A percentile compares a stretch with the other conserved stretches of the same genome.
phyloP scores from a whole-genome alignment of 1,140 invertebrate genomes.

The Telenomus remus region DNA sequence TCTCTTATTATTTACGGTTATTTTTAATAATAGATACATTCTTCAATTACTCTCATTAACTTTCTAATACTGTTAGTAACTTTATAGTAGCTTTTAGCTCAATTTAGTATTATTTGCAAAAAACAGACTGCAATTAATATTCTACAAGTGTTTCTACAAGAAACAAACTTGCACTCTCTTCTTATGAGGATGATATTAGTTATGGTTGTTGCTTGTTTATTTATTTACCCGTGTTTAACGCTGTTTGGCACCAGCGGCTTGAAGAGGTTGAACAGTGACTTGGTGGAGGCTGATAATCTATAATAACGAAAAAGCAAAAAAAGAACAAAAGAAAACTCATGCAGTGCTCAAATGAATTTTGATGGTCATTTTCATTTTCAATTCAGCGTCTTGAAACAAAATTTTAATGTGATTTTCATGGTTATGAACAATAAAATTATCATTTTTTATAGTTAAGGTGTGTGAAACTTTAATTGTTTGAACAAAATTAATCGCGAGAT shows the following conservation, averaged over 20 bases:
- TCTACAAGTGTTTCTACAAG: no score
- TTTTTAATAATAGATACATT: no score
- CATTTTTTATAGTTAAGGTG: no score
- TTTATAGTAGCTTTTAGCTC: no score
- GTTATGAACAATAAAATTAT: not conserved
- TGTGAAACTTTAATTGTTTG: no score
- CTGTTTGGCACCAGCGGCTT: slow-evolving; percentile 74
- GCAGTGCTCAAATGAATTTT: slow-evolving; percentile 61
- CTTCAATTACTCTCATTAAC: no score
- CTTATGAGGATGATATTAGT: not conserved
- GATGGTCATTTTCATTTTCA: not conserved
- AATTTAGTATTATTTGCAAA: no score
- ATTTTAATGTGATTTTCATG: not conserved
- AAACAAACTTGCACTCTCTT: no score
- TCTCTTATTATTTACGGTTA: no score
- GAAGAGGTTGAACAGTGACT: slow-evolving; percentile 78
- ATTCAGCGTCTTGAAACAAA: slow-evolving; percentile 11
- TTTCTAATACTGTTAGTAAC: no score
- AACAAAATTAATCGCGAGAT: no score
- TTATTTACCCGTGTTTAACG: slow-evolving; percentile 77
- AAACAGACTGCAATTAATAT: no score
- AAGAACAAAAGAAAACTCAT: slow-evolving; percentile 67
- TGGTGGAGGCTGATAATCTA: slow-evolving; percentile 77
- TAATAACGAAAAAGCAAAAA: slow-evolving; percentile 72
- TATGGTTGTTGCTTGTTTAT: slow-evolving; percentile 36